phyloP scores from a whole-genome alignment of 2,113 vertebrate species.

The Ranitomeya variabilis region DNA sequence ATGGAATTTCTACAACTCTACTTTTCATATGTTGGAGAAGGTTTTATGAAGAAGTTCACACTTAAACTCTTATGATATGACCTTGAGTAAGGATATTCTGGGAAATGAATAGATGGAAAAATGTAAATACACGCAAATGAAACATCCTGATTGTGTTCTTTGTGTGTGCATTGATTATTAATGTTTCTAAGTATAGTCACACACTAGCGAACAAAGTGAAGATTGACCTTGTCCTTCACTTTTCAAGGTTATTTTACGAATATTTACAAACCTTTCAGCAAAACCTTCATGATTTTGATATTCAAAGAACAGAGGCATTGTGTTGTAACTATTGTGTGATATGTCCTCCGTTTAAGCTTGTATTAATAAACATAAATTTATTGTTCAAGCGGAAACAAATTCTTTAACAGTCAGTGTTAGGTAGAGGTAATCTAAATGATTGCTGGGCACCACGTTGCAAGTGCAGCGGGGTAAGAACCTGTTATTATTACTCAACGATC shows the following conservation, averaged over 20 bases:
- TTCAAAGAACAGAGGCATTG: not conserved
- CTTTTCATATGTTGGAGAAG: not conserved
- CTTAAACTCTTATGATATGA: not conserved
- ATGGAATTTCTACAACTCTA: not conserved
- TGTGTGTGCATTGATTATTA: slow-evolving; percentile 2
- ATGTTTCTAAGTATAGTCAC: not conserved
- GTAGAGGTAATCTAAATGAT: too few relatives aligned
- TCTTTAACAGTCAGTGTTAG: too few relatives aligned
- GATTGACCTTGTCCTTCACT: not conserved
- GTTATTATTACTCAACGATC: too few relatives aligned
- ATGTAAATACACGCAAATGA: slow-evolving; percentile 8
- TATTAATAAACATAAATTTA: not conserved
- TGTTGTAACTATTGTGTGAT: not conserved
- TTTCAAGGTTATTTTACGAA: not conserved
- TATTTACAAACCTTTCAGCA: not conserved
- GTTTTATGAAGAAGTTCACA: not conserved
- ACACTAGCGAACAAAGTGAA: not conserved
- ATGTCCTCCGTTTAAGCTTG: not conserved
- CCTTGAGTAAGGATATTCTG: slow-evolving; percentile 9
- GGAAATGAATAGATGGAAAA: not conserved
- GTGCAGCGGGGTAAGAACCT: too few relatives aligned
- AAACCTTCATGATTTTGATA: not conserved
- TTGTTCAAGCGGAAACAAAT: too few relatives aligned
- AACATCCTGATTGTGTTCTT: not conserved
- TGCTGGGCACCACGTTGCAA: too few relatives aligned